Percentiles rank a stretch among this genome's conserved stretches.
Evolutionary conservation across 1,140 invertebrate species (phyloP).

Genomic region (Subanguina moxae): DNA sequence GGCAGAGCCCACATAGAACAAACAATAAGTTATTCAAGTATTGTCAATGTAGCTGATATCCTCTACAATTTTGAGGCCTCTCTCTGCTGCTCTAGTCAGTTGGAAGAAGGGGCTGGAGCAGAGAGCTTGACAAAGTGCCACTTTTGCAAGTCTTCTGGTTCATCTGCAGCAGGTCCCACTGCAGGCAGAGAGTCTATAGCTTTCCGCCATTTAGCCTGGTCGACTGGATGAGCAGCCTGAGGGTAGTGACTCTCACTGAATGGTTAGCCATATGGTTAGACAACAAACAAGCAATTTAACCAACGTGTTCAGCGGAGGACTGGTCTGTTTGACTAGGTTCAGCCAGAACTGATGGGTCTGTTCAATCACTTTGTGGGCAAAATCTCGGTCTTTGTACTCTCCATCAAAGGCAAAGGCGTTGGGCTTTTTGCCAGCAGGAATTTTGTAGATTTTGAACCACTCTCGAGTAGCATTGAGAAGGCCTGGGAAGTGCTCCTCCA

Average conservation of each 20-base stretch:
- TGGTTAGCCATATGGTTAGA: no score
- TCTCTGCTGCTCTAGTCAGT: no score
- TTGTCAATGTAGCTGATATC: no score
- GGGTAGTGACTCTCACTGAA: not conserved
- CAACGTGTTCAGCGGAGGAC: not conserved
- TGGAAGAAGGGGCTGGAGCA: no score
- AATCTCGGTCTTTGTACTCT: slow-evolving; percentile 81
- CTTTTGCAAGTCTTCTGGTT: not conserved
- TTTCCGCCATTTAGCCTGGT: not conserved
- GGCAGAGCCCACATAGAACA: no score
- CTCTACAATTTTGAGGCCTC: no score
- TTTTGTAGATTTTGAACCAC: slow-evolving; percentile 98
- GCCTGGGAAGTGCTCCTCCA: slow-evolving; percentile 68
- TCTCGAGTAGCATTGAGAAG: slow-evolving; percentile 82
- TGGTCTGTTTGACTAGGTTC: not conserved
- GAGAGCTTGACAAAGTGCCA: not conserved
- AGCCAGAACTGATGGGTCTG: slow-evolving; percentile 68
- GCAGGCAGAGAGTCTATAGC: not conserved
- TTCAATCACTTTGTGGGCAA: slow-evolving; percentile 78
- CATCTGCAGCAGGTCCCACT: not conserved
- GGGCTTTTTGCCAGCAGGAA: slow-evolving; percentile 90
- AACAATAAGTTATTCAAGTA: no score
- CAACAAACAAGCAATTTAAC: not conserved
- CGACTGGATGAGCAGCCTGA: not conserved
- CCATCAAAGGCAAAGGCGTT: slow-evolving; percentile 97